phyloP scores from a whole-genome alignment of 2,113 vertebrate species.

The Montifringilla adamsi region DNA sequence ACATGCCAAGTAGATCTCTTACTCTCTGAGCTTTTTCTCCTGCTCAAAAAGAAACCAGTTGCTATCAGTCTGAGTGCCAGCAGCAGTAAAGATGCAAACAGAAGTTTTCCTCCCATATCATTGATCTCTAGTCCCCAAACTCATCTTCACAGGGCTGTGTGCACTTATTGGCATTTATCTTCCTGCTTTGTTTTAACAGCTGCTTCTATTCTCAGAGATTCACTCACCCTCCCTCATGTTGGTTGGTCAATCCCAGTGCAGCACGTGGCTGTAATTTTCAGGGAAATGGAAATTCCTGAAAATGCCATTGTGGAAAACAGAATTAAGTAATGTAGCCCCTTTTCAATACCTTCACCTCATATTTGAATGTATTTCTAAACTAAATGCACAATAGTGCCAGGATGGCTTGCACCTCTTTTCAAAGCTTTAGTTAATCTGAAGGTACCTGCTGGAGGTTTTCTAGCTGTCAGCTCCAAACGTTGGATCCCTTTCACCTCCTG shows the following conservation, averaged over 20 bases:
- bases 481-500: not conserved
- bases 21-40: not conserved
- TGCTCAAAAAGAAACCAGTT: not conserved
- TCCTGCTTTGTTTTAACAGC: not conserved
- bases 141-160: not conserved
- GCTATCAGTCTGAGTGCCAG: not conserved
- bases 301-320: not conserved
- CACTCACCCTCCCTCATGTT: not conserved
- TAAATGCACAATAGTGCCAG: not conserved
- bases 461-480: not conserved
- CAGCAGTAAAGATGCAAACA: not conserved
- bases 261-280: fast-evolving
- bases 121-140: not conserved
- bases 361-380: not conserved
- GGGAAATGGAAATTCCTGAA: not conserved
- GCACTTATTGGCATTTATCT: not conserved
- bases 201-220: not conserved
- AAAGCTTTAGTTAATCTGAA: not conserved
- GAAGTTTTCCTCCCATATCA: not conserved
- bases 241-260: not conserved
- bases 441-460: not conserved
- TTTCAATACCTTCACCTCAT: not conserved
- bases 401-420: not conserved
- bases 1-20: not conserved
- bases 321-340: not conserved